Percentiles rank a stretch among this genome's conserved stretches.
phyloP scores from a whole-genome alignment of 1,140 invertebrate species.

The Drosophila suzukii region DNA sequence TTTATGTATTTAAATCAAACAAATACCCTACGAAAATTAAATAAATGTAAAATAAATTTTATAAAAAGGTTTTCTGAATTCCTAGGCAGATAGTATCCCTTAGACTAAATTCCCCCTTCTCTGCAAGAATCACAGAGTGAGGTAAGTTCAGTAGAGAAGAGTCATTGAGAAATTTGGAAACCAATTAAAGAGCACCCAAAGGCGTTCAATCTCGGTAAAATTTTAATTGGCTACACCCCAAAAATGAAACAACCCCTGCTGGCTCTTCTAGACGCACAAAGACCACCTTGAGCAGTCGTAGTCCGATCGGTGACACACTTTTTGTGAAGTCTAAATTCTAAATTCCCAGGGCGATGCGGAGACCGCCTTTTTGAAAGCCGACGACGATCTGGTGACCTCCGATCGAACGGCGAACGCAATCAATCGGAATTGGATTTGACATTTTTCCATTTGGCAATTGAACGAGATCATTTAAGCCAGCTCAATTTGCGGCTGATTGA shows the following conservation, averaged over 20 bases:
- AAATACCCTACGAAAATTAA: neutral
- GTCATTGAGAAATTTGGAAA: neutral
- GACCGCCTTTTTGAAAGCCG: slow-evolving; percentile 15
- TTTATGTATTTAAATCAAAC: neutral
- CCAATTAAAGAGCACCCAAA: neutral
- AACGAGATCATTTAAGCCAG: slow-evolving; percentile 66
- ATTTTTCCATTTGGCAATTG: slow-evolving; percentile 63
- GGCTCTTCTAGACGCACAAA: neutral
- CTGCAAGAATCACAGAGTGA: neutral
- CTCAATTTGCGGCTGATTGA: slow-evolving; percentile 59
- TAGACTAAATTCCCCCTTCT: too few relatives aligned
- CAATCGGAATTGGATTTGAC: slow-evolving; percentile 73
- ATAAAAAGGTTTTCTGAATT: neutral
- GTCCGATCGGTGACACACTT: slow-evolving; percentile 29
- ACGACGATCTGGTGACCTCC: slow-evolving; percentile 27
- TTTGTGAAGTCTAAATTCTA: slow-evolving; percentile 14
- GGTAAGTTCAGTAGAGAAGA: neutral
- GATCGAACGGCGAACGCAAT: slow-evolving; percentile 36
- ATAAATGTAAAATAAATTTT: neutral
- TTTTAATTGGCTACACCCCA: neutral
- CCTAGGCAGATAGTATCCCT: neutral
- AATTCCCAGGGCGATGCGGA: slow-evolving; percentile 13
- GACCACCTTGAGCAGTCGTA: slow-evolving; percentile 19
- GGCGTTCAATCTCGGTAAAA: neutral
- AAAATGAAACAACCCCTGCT: slow-evolving; percentile 1